Evolutionary conservation across 2,888 invertebrate genomes (phyloP).

Genomic region (Lycaena phlaeas): DNA sequence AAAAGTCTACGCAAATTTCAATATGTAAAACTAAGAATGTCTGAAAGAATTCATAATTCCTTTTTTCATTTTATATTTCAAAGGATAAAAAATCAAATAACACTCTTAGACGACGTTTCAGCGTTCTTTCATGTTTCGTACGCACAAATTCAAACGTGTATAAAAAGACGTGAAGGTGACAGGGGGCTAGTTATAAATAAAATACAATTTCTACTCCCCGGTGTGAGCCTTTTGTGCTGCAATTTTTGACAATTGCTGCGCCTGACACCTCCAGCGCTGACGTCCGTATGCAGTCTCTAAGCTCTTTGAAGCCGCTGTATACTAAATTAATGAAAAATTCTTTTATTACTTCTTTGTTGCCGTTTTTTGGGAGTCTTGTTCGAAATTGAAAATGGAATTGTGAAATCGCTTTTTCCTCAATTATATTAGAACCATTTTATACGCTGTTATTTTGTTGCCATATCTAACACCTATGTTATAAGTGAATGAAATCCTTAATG

Average conservation of each 20-base stretch:
- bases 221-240: conserved; percentile 31
- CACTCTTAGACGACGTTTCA: conserved; percentile 7
- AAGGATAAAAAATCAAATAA: conserved; percentile 11
- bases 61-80: conserved; percentile 6
- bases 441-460: too few relatives aligned
- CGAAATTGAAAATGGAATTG: too few relatives aligned
- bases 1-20: too few relatives aligned
- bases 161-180: conserved; percentile 15
- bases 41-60: conserved; percentile 1
- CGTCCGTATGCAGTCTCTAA: conserved; percentile 17
- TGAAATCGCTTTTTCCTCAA: too few relatives aligned
- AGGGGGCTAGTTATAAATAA: conserved; percentile 25
- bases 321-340: conserved; percentile 7
- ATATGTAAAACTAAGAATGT: too few relatives aligned
- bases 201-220: conserved; percentile 30
- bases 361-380: conserved; percentile 2
- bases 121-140: conserved; percentile 10
- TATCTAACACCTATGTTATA: too few relatives aligned
- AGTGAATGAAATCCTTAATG: too few relatives aligned
- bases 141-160: conserved; percentile 10
- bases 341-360: neutral
- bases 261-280: conserved; percentile 27
- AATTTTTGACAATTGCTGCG: conserved; percentile 35
- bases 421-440: too few relatives aligned
- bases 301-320: conserved; percentile 5